A percentile compares a stretch with the other conserved stretches of the same genome.
phyloP scores from a whole-genome alignment of 2,113 vertebrate genomes.

The Charina bottae region DNA sequence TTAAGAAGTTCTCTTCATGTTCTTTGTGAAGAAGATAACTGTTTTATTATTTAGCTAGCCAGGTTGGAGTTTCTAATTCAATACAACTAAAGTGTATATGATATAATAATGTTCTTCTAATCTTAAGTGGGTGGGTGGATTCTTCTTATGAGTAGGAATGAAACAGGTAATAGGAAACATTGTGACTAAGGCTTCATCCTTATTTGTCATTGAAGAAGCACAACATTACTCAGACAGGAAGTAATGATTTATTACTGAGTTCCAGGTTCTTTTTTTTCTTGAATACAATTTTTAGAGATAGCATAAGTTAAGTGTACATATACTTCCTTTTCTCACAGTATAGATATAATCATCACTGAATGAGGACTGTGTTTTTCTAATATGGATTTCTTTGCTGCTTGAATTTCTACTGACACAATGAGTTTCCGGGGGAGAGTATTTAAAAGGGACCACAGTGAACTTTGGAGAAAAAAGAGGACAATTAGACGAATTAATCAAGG shows the following conservation, averaged over 20 bases:
- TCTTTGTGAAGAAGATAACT: no score
- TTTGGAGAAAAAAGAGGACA: constrained; percentile 84
- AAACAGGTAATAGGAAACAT: constrained; percentile 12
- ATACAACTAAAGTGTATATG: not conserved
- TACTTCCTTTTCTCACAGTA: constrained; percentile 72
- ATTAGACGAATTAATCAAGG: constrained; percentile 76
- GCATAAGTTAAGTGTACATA: constrained; percentile 42
- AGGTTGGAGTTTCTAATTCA: not conserved
- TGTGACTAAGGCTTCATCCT: not conserved
- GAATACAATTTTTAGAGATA: constrained; percentile 39
- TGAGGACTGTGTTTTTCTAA: constrained; percentile 44
- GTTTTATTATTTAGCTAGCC: not conserved
- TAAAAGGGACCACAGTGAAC: constrained; percentile 81
- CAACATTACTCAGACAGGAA: constrained; percentile 70
- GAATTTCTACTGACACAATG: constrained; percentile 74
- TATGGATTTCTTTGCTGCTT: constrained; percentile 47
- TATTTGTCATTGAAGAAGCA: constrained; percentile 51
- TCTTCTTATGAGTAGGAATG: not conserved
- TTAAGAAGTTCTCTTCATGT: not conserved
- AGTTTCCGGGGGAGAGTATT: constrained; percentile 87
- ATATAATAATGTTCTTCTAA: not conserved
- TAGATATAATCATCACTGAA: constrained; percentile 51
- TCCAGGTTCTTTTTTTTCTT: constrained; percentile 62
- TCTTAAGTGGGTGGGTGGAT: not conserved
- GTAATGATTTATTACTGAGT: constrained; percentile 67